These are phyloP conservation scores for Diadegma fenestrale DNA, from an alignment of 2,888 invertebrate species.

Conservation along the genomic window DNA sequence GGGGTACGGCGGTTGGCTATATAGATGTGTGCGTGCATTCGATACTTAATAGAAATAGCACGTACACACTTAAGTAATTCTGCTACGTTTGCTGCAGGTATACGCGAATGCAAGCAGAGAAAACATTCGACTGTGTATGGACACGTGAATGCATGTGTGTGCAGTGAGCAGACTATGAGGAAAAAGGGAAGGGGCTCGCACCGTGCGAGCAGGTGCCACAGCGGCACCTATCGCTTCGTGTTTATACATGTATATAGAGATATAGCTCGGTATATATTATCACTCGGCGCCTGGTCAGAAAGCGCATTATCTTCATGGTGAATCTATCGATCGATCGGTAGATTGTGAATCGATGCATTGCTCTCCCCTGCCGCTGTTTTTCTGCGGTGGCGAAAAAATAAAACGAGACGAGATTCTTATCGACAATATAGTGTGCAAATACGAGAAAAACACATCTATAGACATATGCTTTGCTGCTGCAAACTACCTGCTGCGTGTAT, in stretches of 20 bases:
- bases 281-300: conserved; percentile 47
- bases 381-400: conserved; percentile 43
- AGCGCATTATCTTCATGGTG: conserved; percentile 41
- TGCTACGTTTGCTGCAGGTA: conserved; percentile 3
- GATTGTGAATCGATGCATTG: conserved; percentile 70
- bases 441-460: conserved; percentile 46
- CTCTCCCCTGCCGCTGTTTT: conserved; percentile 34
- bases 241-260: not conserved
- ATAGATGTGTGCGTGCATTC: conserved; percentile 48
- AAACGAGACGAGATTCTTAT: conserved; percentile 68
- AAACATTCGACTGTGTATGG: conserved; percentile 6
- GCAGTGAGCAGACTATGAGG: conserved; percentile 33
- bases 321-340: conserved; percentile 70
- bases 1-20: conserved; percentile 74
- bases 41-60: conserved; percentile 52
- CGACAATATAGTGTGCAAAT: conserved; percentile 64
- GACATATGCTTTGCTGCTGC: not conserved
- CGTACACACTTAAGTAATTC: conserved; percentile 32
- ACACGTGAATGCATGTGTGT: not conserved
- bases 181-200: conserved; percentile 65
- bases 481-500: conserved; percentile 16
- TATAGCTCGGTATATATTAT: not conserved
- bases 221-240: conserved; percentile 69
- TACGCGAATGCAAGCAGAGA: conserved; percentile 13
- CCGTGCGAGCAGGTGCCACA: conserved; percentile 81